Base-by-base conservation (phyloP, 1,140 invertebrate species). In the Probaryconus sp. region DNA sequence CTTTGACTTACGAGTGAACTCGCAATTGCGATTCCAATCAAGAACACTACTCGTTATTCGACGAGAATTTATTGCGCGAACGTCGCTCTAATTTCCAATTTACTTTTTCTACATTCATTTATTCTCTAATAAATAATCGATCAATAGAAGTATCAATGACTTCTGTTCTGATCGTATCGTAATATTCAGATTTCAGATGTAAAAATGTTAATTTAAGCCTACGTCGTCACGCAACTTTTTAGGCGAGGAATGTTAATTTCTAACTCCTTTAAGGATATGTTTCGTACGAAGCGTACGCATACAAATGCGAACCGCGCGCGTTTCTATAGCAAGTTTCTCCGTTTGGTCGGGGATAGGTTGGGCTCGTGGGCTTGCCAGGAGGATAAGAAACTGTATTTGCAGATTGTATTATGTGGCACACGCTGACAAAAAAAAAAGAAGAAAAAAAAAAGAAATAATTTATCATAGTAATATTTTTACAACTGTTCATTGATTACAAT, bases 281-380 rank as follows among this genome's bases (percentile, higher is more conserved):
- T 51, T 50, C 47, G 9, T 48, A 21, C 28, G 16, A 26, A 33
- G 26, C 7, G 18, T 21, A 37, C 31, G 40, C 48, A 64, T 53
- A 53, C 48, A 37, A 50, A 45, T 31, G 48, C 17, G 30, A 53
- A 18, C 13, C 10, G 31, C 7, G 31, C 7, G n/a, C 30, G 14
- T 64, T 64, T 64, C 60, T 45, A 64, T 18, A 30, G 60, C 28
- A 31, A 10, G 37, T 64, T 50, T 42, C 47, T 35, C 38, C 18
- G 26, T 53, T 64, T 35, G 38, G 43, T 45, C 31, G 31, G 28
- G 50, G 60, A 72, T 72, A 60, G 69, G 69, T 65, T 65, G 69
- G 69, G 69, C 60, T 37, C 18, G 45, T 65, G 60, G 69, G 69
- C 60, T 72, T 64, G 69, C 38, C 69, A 43, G 24, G 38, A 14